Conservation (phyloP, 2,797 vertebrate genomes). For the Sarcophilus harrisii region DNA sequence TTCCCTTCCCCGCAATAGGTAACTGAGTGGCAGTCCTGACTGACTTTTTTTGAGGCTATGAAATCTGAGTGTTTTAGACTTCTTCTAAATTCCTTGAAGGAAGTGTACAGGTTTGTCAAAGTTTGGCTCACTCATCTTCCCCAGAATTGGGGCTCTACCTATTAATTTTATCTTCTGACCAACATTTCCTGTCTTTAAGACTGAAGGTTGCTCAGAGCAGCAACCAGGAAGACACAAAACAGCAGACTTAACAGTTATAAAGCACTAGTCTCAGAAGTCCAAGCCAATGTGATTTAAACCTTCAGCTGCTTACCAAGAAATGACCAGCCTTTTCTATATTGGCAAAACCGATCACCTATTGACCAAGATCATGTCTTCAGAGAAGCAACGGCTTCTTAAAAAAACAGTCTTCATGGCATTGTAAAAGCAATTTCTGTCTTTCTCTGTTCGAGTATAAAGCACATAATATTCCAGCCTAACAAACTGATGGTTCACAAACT, state of each 20-base stretch:
- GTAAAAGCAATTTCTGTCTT: not conserved
- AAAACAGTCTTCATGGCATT: conserved; percentile 14
- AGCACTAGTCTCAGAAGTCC: not conserved
- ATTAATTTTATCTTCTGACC: conserved; percentile 11
- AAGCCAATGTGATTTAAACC: not conserved
- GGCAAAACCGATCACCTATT: not conserved
- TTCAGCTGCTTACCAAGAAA: not conserved
- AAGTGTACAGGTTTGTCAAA: not conserved
- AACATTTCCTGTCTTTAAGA: conserved; percentile 40
- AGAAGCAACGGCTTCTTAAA: conserved; percentile 27
- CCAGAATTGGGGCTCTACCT: not conserved
- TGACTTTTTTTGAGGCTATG: not conserved
- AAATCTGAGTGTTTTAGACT: not conserved
- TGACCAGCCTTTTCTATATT: not conserved
- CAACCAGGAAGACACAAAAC: rapidly evolving
- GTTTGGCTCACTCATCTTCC: conserved; percentile 8
- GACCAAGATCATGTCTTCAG: not conserved
- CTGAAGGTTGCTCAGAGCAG: not conserved
- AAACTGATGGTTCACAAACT: conserved; percentile 30
- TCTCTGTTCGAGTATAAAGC: not conserved
- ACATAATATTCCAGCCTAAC: not conserved
- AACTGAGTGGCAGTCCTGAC: not conserved
- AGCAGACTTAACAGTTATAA: not conserved
- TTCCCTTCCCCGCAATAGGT: not conserved
- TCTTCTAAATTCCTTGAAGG: conserved; percentile 47